Percentiles rank a stretch among this genome's conserved stretches.
Conservation (phyloP, 2,888 invertebrate genomes). For the Phaedon cochleariae region DNA sequence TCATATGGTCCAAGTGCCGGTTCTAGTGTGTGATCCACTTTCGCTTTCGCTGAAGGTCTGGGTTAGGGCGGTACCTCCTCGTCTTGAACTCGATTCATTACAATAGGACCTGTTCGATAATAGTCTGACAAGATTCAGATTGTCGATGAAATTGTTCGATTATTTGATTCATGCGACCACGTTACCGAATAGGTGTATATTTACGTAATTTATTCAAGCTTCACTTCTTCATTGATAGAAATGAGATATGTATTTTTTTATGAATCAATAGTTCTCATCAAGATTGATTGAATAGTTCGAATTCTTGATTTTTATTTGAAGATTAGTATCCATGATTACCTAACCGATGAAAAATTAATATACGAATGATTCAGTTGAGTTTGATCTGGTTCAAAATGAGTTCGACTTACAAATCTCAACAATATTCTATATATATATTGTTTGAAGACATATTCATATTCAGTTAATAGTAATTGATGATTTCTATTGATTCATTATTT, state of each 20-base stretch:
- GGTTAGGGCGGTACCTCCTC: conserved; percentile 52
- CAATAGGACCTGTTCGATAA: conserved; percentile 14
- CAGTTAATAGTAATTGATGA: too few species aligned
- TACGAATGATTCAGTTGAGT: too few species aligned
- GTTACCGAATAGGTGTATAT: not conserved
- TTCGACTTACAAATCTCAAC: too few species aligned
- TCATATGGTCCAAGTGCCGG: conserved; percentile 34
- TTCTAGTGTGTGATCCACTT: conserved; percentile 54
- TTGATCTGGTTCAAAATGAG: too few species aligned
- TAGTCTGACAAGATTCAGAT: not conserved
- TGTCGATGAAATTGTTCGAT: not conserved
- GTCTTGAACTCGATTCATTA: conserved; percentile 25
- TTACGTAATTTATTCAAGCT: not conserved
- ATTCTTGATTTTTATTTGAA: too few species aligned
- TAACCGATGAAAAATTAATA: too few species aligned
- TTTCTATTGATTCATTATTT: too few species aligned
- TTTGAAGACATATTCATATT: too few species aligned
- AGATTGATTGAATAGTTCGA: too few species aligned
- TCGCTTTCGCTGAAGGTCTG: conserved; percentile 59
- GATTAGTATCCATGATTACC: too few species aligned
- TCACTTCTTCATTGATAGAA: not conserved
- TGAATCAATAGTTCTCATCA: not conserved
- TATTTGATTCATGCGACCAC: not conserved
- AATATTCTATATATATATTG: too few species aligned
- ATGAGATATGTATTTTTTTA: not conserved